These are phyloP conservation scores for Gobiocypris rarus DNA, from an alignment of 2,113 vertebrate genomes.

Conservation along the genomic window DNA sequence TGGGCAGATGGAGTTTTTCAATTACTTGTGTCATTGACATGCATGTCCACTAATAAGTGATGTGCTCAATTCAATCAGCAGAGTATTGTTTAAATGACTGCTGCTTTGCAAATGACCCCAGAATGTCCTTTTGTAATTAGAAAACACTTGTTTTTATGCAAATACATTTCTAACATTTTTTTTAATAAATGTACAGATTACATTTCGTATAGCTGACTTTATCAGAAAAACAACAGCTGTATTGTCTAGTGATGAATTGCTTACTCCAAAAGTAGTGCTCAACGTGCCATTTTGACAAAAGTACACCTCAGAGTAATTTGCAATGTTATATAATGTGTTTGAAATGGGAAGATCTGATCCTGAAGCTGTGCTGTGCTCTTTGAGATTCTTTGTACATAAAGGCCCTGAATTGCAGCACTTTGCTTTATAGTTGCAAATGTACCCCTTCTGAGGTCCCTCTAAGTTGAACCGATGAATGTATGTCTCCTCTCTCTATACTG, in stretches of 20 bases:
- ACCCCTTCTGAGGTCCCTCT: not conserved
- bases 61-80: conserved; percentile 20
- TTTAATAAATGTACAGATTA: conserved; percentile 27
- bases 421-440: not conserved
- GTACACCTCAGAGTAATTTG: not conserved
- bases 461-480: conserved; percentile 46
- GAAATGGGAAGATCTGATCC: conserved; percentile 1
- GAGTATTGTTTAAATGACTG: conserved; percentile 21
- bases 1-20: not conserved
- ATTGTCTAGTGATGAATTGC: not conserved
- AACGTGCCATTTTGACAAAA: not conserved
- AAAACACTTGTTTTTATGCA: conserved; percentile 48
- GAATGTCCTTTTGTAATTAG: conserved; percentile 40
- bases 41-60: conserved; percentile 22
- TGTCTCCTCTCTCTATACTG: conserved; percentile 48
- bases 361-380: not conserved
- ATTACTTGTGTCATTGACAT: not conserved
- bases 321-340: not conserved
- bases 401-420: not conserved
- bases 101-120: conserved; percentile 43
- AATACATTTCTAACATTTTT: conserved; percentile 21
- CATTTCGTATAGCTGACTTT: conserved; percentile 12
- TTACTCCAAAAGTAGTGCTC: not conserved
- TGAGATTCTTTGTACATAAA: not conserved
- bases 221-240: not conserved